Evolutionary conservation across 2,113 vertebrate genomes (phyloP).

Genomic region (Parotia lawesii): DNA sequence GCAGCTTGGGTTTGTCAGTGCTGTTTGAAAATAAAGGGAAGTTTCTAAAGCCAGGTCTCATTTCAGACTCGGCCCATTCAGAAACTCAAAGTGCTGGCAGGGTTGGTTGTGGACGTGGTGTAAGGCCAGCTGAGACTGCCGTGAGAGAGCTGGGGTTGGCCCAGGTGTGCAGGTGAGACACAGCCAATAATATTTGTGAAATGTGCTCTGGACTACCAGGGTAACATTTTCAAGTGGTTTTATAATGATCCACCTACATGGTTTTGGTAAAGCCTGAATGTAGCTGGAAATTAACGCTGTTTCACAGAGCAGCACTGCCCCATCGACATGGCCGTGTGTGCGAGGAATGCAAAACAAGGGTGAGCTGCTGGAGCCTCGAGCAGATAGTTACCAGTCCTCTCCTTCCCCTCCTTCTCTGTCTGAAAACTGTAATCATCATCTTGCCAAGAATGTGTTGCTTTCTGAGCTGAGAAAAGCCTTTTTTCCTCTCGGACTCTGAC

Average conservation of each 20-base stretch:
- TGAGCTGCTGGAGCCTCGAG: not conserved
- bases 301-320: not conserved
- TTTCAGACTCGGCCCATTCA: not conserved
- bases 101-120: not conserved
- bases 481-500: not conserved
- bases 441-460: not conserved
- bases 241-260: not conserved
- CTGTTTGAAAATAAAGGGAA: not conserved
- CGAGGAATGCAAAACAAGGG: not conserved
- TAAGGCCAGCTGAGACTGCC: not conserved
- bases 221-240: not conserved
- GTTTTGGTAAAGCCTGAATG: not conserved
- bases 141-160: not conserved
- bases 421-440: slow-evolving; percentile 12
- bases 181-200: not conserved
- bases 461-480: not conserved
- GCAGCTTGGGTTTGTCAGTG: not conserved
- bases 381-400: not conserved
- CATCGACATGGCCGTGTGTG: not conserved
- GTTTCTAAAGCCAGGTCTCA: not conserved
- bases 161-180: not conserved
- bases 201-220: not conserved
- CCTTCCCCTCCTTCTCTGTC: not conserved
- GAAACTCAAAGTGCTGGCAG: not conserved
- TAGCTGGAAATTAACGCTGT: not conserved